phyloP scores from a whole-genome alignment of 2,888 invertebrate genomes.

The Cybosia mesomella region DNA sequence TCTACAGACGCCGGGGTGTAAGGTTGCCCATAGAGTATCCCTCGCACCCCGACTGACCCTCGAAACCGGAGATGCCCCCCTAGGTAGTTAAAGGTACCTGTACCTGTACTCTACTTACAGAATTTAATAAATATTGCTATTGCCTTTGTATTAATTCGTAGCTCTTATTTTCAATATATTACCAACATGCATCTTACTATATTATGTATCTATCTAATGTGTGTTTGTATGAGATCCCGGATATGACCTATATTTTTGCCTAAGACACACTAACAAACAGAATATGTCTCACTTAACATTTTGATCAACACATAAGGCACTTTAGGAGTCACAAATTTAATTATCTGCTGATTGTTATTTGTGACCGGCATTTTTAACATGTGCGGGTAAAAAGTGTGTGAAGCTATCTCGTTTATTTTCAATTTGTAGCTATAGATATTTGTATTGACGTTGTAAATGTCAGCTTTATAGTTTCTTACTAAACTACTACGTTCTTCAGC shows the following conservation, averaged over 20 bases:
- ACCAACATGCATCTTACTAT: background rate
- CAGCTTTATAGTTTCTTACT: conserved; percentile 15
- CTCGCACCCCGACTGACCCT: too few relatives aligned
- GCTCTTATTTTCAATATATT: too few relatives aligned
- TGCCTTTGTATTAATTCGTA: background rate
- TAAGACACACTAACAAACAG: background rate
- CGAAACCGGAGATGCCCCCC: too few relatives aligned
- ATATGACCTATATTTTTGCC: background rate
- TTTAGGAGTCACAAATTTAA: conserved; percentile 3
- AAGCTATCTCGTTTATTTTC: conserved; percentile 43
- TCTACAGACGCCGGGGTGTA: too few relatives aligned
- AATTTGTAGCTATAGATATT: conserved; percentile 26
- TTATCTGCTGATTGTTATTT: conserved; percentile 6
- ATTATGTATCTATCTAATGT: background rate
- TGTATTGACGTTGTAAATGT: conserved; percentile 23
- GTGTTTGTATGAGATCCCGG: background rate
- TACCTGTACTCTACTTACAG: background rate
- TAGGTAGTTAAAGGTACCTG: background rate
- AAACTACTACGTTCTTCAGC: too few relatives aligned
- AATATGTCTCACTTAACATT: background rate
- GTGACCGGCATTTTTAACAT: conserved; percentile 12
- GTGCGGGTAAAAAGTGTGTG: conserved; percentile 35
- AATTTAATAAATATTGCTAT: background rate
- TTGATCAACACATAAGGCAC: conserved; percentile 9
- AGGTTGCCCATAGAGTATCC: too few relatives aligned